phyloP scores from a whole-genome alignment of 2,113 vertebrate species.

The Rousettus leschenaultii region DNA sequence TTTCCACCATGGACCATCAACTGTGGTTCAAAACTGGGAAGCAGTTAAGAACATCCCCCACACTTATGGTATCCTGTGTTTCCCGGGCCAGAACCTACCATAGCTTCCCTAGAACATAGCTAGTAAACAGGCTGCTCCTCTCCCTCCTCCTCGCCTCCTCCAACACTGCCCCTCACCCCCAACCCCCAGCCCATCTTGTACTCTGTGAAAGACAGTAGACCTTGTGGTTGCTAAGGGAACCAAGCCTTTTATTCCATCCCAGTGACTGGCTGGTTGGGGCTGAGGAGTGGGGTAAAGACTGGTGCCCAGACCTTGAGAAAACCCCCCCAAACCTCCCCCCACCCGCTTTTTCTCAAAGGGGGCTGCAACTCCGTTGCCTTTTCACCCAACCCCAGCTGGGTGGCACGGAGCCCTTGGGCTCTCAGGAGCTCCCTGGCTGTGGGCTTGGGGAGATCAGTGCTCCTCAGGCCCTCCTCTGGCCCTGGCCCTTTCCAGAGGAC shows the following conservation, averaged over 20 bases:
- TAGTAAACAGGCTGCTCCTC: not conserved
- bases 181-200: constrained; percentile 50
- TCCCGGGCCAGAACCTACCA: constrained; percentile 51
- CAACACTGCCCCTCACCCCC: not conserved
- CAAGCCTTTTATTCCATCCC: constrained; percentile 75
- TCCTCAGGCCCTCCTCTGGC: constrained; percentile 64
- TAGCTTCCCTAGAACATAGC: constrained; percentile 1
- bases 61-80: not conserved
- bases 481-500: constrained; percentile 80
- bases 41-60: not conserved
- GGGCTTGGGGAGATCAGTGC: constrained; percentile 59
- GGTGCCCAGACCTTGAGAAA: constrained; percentile 61
- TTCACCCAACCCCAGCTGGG: constrained; percentile 71
- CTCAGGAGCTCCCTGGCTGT: constrained; percentile 74
- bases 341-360: constrained; percentile 37
- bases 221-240: constrained; percentile 71
- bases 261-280: constrained; percentile 64
- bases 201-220: constrained; percentile 56
- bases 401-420: constrained; percentile 71
- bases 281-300: constrained; percentile 56
- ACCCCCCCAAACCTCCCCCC: not conserved
- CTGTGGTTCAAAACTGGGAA: not conserved
- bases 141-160: not conserved
- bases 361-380: constrained; percentile 48
- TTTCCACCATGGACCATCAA: not conserved